These are phyloP conservation scores for Periplaneta americana DNA, from an alignment of 1,140 invertebrate species.

Conservation along the genomic window DNA sequence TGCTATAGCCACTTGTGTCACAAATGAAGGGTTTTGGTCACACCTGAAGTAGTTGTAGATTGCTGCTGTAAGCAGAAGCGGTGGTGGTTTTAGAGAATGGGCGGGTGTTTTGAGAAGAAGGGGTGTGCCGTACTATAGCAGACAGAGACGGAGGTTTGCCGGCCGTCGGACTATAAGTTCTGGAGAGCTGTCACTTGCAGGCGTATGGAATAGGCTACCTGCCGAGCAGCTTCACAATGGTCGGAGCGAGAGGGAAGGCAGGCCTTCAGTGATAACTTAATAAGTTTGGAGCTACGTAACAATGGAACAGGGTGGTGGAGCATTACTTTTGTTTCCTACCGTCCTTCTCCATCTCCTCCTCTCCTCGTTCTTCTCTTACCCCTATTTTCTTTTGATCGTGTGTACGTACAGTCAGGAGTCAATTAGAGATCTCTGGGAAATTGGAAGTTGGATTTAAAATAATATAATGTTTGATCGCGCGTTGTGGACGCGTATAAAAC, in stretches of 20 bases:
- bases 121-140: background rate
- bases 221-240: slow-evolving; percentile 3
- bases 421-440: background rate
- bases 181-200: slow-evolving; percentile 4
- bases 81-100: background rate
- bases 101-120: background rate
- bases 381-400: background rate
- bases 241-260: background rate
- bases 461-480: background rate
- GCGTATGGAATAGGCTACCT: slow-evolving; percentile 1
- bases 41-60: background rate
- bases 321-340: slow-evolving; percentile 5
- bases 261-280: slow-evolving; percentile 8
- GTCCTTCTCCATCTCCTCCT: background rate
- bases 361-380: background rate
- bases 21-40: background rate
- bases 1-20: background rate
- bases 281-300: slow-evolving; percentile 6
- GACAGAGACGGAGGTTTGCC: background rate
- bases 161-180: background rate
- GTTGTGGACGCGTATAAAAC: background rate
- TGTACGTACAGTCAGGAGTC: background rate
- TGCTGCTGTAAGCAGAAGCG: background rate
- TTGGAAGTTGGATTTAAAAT: background rate
- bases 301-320: background rate